Evolutionary conservation across 1,140 invertebrate genomes (phyloP).

Genomic region (Drosophila rufa): DNA sequence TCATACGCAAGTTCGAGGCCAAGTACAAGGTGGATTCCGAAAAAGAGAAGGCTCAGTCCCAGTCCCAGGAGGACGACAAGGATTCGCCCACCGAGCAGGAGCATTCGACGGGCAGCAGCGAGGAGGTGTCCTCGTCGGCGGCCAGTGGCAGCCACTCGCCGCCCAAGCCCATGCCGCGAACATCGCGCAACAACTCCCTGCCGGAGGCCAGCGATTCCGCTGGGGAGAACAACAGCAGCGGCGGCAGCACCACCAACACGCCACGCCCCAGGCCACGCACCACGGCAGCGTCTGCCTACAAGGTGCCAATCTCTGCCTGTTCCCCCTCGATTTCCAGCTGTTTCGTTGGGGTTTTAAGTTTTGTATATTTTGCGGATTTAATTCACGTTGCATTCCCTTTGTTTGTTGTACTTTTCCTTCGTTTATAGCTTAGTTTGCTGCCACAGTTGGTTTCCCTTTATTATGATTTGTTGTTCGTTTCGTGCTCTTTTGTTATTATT

Average conservation of each 20-base stretch:
- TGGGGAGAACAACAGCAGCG: constrained; percentile 61
- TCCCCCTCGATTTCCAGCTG: background rate
- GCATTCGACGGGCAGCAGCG: constrained; percentile 76
- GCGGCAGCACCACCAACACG: constrained; percentile 54
- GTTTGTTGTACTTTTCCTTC: background rate
- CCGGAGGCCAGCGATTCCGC: constrained; percentile 85
- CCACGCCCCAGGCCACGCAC: constrained; percentile 91
- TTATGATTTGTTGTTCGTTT: background rate
- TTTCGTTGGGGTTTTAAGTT: too few species aligned
- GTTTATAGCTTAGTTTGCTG: background rate
- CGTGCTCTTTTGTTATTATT: constrained; percentile 1
- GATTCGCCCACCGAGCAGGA: constrained; percentile 77
- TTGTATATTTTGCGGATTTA: background rate
- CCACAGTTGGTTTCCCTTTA: background rate
- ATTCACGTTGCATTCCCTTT: constrained; percentile 4
- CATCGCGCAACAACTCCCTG: constrained; percentile 88
- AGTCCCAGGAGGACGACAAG: constrained; percentile 64
- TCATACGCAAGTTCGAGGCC: constrained; percentile 79
- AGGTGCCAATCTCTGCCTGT: constrained; percentile 60
- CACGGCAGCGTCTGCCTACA: constrained; percentile 86
- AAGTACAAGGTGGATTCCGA: constrained; percentile 84
- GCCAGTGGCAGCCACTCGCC: constrained; percentile 85
- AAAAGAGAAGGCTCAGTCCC: constrained; percentile 54
- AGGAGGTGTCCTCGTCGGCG: constrained; percentile 70
- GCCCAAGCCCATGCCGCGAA: constrained; percentile 91